Evolutionary conservation across 2,888 invertebrate species (phyloP).

Genomic region (Phengaris alcon): DNA sequence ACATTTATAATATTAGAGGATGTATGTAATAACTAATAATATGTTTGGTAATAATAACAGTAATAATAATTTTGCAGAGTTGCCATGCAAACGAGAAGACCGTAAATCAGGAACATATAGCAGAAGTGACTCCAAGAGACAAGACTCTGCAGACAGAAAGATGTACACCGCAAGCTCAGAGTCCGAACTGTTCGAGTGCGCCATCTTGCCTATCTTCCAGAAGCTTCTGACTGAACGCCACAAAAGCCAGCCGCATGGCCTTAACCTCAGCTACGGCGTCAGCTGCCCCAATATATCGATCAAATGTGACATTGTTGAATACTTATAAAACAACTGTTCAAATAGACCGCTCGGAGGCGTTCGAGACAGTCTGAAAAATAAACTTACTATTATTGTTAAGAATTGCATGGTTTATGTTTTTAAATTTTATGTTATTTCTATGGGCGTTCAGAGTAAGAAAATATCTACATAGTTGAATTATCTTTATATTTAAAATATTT

Average conservation of each 20-base stretch:
- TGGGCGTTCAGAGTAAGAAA: neutral
- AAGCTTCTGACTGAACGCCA: constrained; percentile 92
- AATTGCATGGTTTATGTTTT: neutral
- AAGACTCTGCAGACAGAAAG: constrained; percentile 66
- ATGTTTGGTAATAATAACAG: neutral
- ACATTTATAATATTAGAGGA: too few species aligned
- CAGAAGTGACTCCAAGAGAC: constrained; percentile 68
- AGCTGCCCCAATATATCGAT: constrained; percentile 97
- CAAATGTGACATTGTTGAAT: constrained; percentile 97
- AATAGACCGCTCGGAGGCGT: neutral
- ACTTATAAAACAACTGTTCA: constrained; percentile 81
- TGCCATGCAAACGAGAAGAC: constrained; percentile 65
- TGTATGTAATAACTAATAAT: too few species aligned
- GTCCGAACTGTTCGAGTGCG: constrained; percentile 90
- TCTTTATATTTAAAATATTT: neutral
- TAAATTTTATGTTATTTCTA: neutral
- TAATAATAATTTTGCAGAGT: constrained; percentile 47
- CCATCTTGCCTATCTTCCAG: constrained; percentile 94
- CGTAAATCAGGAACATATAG: constrained; percentile 73
- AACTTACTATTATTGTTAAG: constrained; percentile 5
- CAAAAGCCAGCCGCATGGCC: constrained; percentile 82
- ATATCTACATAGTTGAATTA: neutral
- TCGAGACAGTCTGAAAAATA: neutral
- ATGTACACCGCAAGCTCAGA: constrained; percentile 90
- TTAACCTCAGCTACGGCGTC: constrained; percentile 86